phyloP scores from a whole-genome alignment of 2,888 invertebrate species.

The Plagiodera versicolora region DNA sequence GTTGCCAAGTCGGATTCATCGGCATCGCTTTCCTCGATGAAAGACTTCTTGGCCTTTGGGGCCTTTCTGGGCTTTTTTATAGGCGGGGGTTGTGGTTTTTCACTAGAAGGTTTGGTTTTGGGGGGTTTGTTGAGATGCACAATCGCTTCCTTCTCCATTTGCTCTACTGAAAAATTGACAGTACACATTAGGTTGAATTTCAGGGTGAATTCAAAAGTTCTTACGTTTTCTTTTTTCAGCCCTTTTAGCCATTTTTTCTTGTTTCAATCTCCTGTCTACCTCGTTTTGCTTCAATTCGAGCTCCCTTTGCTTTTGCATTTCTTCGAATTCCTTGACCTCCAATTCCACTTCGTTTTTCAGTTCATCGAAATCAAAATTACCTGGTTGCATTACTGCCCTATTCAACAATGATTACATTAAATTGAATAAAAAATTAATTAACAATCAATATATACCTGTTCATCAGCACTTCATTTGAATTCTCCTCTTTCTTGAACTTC shows the following conservation, averaged over 20 bases:
- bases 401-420: constrained; percentile 58
- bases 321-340: constrained; percentile 52
- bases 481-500: constrained; percentile 93
- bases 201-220: not conserved
- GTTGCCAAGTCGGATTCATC: constrained; percentile 39
- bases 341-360: constrained; percentile 62
- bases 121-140: constrained; percentile 8
- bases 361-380: constrained; percentile 68
- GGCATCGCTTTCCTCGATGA: constrained; percentile 39
- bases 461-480: constrained; percentile 65
- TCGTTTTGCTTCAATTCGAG: constrained; percentile 29
- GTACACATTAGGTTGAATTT: not conserved
- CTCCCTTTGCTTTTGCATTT: constrained; percentile 34
- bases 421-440: not conserved
- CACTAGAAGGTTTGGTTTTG: no score
- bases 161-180: not conserved
- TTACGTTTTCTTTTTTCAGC: constrained; percentile 24
- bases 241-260: constrained; percentile 16
- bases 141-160: not conserved
- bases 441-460: not conserved
- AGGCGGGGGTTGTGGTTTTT: no score
- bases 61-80: constrained; percentile 28
- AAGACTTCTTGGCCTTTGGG: constrained; percentile 34
- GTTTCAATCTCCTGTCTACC: constrained; percentile 20
- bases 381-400: constrained; percentile 71